phyloP scores from a whole-genome alignment of 2,113 vertebrate genomes.

The Myotis yumanensis region DNA sequence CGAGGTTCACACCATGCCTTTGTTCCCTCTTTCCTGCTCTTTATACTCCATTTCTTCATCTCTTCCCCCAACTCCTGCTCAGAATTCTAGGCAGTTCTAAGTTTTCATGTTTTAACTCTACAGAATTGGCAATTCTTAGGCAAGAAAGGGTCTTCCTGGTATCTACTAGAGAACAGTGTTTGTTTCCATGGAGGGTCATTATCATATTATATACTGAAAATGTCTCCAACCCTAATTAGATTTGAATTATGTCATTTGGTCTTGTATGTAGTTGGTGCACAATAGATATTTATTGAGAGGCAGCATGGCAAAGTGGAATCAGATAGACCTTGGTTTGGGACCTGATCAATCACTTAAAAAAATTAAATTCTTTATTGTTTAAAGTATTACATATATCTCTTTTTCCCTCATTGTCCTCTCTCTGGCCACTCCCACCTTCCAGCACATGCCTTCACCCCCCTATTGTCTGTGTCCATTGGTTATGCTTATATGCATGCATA shows the following conservation, averaged over 20 bases:
- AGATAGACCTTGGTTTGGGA: neutral
- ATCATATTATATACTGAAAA: neutral
- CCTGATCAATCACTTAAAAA: neutral
- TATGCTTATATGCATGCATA: no score
- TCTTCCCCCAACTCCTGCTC: neutral
- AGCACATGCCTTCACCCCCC: no score
- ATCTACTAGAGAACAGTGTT: constrained; percentile 2
- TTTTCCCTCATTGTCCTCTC: no score
- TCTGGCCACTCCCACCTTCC: no score
- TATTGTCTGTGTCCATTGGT: no score
- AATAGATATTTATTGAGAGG: neutral
- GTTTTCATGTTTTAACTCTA: neutral
- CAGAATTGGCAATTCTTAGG: neutral
- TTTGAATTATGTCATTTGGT: neutral
- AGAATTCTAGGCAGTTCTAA: constrained; percentile 19
- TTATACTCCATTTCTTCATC: neutral
- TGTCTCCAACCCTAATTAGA: neutral
- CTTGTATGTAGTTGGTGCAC: neutral
- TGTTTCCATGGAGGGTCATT: neutral
- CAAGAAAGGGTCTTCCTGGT: neutral
- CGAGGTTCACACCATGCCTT: neutral
- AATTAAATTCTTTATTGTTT: no score
- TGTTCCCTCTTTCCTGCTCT: neutral
- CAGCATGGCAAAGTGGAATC: neutral
- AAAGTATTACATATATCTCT: no score